These are phyloP conservation scores for Mesocricetus auratus DNA, from an alignment of 2,113 vertebrate species.

Conservation along the genomic window DNA sequence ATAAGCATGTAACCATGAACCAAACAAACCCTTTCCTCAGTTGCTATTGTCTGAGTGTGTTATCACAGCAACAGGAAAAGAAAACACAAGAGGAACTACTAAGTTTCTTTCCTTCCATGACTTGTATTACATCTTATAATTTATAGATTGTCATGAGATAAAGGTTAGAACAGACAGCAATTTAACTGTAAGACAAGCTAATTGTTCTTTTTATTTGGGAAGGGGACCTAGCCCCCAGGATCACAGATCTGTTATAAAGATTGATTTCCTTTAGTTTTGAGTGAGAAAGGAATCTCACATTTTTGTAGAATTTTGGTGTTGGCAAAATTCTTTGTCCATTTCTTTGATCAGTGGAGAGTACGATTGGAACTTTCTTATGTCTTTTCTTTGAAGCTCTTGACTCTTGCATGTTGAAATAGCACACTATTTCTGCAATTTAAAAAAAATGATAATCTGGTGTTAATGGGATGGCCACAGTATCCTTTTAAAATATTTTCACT, in stretches of 20 bases:
- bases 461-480: not conserved
- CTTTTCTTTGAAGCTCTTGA: not conserved
- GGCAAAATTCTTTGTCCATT: not conserved
- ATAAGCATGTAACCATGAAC: not conserved
- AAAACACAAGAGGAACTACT: not conserved
- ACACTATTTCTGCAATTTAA: not conserved
- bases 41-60: too few species aligned
- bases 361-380: not conserved
- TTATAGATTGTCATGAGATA: not conserved
- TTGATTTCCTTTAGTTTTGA: not conserved
- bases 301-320: too few species aligned
- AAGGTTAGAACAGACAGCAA: not conserved
- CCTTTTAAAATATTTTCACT: not conserved
- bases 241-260: not conserved
- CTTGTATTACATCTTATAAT: not conserved
- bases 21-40: not conserved
- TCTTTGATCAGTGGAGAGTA: not conserved
- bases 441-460: not conserved
- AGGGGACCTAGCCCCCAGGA: too few species aligned
- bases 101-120: not conserved
- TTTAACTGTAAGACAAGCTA: not conserved
- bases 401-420: not conserved
- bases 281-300: too few species aligned
- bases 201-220: not conserved
- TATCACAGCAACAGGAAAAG: not conserved